These are phyloP conservation scores for Nephrotoma guestfalica DNA, from an alignment of 2,888 invertebrate genomes.

Conservation along the genomic window DNA sequence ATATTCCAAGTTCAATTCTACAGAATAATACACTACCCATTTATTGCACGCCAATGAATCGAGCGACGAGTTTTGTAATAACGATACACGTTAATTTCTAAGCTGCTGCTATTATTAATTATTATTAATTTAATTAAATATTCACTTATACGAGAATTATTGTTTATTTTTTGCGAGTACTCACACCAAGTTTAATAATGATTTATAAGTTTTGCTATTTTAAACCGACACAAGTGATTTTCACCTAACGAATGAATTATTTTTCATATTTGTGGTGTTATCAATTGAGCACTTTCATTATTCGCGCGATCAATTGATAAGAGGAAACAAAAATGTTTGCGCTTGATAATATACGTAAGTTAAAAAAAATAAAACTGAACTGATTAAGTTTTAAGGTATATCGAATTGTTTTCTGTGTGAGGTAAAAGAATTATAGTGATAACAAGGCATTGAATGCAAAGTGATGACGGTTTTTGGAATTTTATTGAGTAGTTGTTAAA, in stretches of 20 bases:
- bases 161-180: background rate
- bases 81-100: background rate
- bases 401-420: background rate
- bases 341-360: background rate
- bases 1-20: background rate
- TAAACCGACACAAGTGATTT: background rate
- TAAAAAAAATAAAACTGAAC: background rate
- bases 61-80: background rate
- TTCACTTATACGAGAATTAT: background rate
- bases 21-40: background rate
- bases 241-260: background rate
- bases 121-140: background rate
- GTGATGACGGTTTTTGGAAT: too few species aligned
- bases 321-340: background rate
- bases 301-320: background rate
- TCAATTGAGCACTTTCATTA: background rate
- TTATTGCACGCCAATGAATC: background rate
- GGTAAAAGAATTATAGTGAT: too few species aligned
- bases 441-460: too few species aligned
- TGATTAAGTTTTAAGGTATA: background rate
- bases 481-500: too few species aligned
- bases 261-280: background rate
- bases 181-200: background rate
- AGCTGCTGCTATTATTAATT: background rate
- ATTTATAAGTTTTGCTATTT: background rate